These are phyloP conservation scores for Acleris cristana DNA, from an alignment of 2,888 invertebrate genomes.

Conservation along the genomic window DNA sequence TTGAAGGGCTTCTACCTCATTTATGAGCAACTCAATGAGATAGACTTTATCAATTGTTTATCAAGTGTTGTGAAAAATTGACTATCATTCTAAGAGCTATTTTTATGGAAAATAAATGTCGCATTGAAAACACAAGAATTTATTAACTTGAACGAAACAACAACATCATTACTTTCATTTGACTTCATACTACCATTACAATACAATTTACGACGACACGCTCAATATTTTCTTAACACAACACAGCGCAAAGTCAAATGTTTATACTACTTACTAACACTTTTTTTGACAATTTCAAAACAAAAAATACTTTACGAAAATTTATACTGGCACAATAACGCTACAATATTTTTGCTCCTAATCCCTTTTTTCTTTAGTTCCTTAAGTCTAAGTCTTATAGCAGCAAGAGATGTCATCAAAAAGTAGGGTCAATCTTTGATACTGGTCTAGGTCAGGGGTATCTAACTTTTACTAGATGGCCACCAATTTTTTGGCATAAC, in stretches of 20 bases:
- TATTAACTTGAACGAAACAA: conserved; percentile 23
- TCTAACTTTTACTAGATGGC: too few relatives aligned
- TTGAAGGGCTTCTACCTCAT: conserved; percentile 5
- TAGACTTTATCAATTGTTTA: conserved; percentile 15
- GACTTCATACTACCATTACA: neutral
- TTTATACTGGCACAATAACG: neutral
- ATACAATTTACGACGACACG: neutral
- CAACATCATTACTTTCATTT: conserved; percentile 1
- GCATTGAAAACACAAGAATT: conserved; percentile 23
- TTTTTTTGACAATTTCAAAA: neutral
- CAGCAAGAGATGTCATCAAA: too few relatives aligned
- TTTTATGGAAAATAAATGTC: conserved; percentile 7
- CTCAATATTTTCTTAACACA: neutral
- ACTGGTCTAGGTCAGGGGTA: too few relatives aligned
- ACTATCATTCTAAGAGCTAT: neutral
- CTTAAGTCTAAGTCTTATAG: too few relatives aligned
- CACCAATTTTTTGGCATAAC: too few relatives aligned
- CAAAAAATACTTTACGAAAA: neutral
- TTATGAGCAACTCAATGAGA: neutral
- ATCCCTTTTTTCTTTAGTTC: neutral
- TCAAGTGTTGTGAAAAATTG: conserved; percentile 19
- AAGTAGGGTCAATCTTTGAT: too few relatives aligned
- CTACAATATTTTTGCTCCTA: neutral
- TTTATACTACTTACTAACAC: neutral
- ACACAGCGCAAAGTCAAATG: neutral